These are phyloP conservation scores for Tortricodes alternella DNA, from an alignment of 2,888 invertebrate species.

Conservation along the genomic window DNA sequence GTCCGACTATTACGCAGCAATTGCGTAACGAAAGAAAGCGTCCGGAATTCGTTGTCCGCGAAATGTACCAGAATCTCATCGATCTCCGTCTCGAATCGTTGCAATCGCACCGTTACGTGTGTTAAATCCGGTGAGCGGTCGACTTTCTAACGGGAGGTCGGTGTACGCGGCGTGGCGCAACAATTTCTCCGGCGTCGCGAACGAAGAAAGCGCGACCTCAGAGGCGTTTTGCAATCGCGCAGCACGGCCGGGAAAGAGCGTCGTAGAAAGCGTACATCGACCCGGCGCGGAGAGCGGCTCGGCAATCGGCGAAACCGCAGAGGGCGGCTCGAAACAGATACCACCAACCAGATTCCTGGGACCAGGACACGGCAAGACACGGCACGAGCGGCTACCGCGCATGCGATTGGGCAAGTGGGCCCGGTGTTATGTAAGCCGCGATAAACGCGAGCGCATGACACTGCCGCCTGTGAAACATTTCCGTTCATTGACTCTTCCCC, in stretches of 20 bases:
- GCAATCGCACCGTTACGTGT: slow-evolving; percentile 80
- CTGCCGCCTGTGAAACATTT: slow-evolving; percentile 76
- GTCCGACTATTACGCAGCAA: slow-evolving; percentile 64
- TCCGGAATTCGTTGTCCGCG: slow-evolving; percentile 71
- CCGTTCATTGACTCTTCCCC: slow-evolving; percentile 82
- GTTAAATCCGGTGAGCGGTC: slow-evolving; percentile 81
- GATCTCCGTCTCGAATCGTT: slow-evolving; percentile 73
- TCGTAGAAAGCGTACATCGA: slow-evolving; percentile 73
- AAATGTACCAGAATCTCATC: slow-evolving; percentile 73
- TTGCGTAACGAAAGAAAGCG: slow-evolving; percentile 82
- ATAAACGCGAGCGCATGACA: slow-evolving; percentile 76
- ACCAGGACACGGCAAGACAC: slow-evolving; percentile 50
- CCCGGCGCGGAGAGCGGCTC: slow-evolving; percentile 40
- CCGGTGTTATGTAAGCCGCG: slow-evolving; percentile 70
- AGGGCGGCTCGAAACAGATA: slow-evolving; percentile 56
- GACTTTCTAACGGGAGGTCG: slow-evolving; percentile 82
- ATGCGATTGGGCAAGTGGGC: slow-evolving; percentile 66
- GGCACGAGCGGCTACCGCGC: slow-evolving; percentile 36
- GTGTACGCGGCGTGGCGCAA: slow-evolving; percentile 80
- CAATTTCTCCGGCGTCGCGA: slow-evolving; percentile 80
- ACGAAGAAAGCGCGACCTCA: slow-evolving; percentile 83
- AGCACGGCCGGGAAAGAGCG: slow-evolving; percentile 56
- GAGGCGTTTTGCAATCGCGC: slow-evolving; percentile 78
- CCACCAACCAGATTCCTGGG: slow-evolving; percentile 57
- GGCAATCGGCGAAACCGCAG: slow-evolving; percentile 50